phyloP scores from a whole-genome alignment of 2,797 vertebrate species.

The Dendrocincla fuliginosa region DNA sequence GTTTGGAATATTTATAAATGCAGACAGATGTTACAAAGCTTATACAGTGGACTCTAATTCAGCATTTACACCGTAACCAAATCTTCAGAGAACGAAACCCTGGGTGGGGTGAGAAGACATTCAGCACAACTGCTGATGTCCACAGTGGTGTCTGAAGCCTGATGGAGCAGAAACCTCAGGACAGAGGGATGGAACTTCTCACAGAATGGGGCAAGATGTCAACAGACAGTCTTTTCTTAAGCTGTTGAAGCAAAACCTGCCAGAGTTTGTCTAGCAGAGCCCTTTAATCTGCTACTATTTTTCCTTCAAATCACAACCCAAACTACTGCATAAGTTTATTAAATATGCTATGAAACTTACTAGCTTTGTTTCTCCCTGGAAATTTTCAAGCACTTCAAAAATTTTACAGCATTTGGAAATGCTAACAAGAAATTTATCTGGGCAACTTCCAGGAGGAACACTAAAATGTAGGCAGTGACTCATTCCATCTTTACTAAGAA shows the following conservation, averaged over 20 bases:
- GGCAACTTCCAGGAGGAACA: not conserved
- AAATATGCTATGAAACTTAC: not conserved
- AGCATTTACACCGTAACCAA: not conserved
- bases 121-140: not conserved
- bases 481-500: not conserved
- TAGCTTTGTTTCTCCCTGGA: not conserved
- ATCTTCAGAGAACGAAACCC: not conserved
- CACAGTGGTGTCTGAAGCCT: not conserved
- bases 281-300: not conserved
- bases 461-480: not conserved
- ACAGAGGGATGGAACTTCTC: not conserved
- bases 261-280: not conserved
- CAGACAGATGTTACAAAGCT: not conserved
- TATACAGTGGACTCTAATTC: not conserved
- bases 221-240: not conserved
- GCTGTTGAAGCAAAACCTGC: not conserved
- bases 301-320: not conserved
- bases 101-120: not conserved
- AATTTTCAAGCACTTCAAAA: not conserved
- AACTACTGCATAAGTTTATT: not conserved
- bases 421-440: not conserved
- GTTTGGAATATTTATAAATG: constrained; percentile 22
- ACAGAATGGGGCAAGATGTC: not conserved
- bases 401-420: not conserved
- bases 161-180: not conserved